Base-by-base conservation (phyloP, 1,140 invertebrate genomes). In the Mactra quadrangularis region DNA sequence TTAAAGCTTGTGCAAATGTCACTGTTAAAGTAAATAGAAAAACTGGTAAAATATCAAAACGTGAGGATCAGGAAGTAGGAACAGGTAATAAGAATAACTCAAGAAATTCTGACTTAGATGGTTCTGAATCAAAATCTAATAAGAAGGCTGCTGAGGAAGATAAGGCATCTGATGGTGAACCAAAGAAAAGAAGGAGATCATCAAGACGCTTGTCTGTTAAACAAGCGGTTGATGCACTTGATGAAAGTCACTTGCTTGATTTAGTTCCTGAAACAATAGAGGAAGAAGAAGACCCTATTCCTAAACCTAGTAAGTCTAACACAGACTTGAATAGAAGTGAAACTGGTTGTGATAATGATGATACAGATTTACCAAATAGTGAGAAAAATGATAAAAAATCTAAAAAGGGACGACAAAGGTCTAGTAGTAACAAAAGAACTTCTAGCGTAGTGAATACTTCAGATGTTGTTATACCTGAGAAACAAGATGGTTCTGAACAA, bases 141-240 rank as follows among this genome's bases (percentile, higher is more conserved):
- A 47, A 31, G 38, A 29, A n/a, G 29, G 15, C 41, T 52, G 22
- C 33, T 19, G 45, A 50, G 9, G 38, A 27, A 13, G 29, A 50
- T 15, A 31, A n/a, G 29, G 64, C 13, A 29, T 1, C 19, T 9
- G 6, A 29, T 47, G 25, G 6, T 29, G 45, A 68, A 25, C 62
- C 38, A 31, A 29, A 15, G 29, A 74, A 74, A 19, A 29, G 15
- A 31, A 68, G 76, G 27, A 38, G 64, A 29, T 68, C 64, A 33
- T 64, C 75, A 22, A 33, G 76, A 45, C 60, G 76, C 15, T 27
- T 79, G 50, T 79, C 76, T 13, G 38, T 79, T 29, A 27, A 70
- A 31, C 62, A 79, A 57, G 50, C 52, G 19, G 11, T 70, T 9
- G 17, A 68, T 19, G 45, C 27, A 22, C 27, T 79, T 22, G 52